Evolutionary conservation across 2,113 vertebrate genomes (phyloP), one percentile per base, ranked within the genome.

Genomic region (Oenanthe oenanthe): DNA sequence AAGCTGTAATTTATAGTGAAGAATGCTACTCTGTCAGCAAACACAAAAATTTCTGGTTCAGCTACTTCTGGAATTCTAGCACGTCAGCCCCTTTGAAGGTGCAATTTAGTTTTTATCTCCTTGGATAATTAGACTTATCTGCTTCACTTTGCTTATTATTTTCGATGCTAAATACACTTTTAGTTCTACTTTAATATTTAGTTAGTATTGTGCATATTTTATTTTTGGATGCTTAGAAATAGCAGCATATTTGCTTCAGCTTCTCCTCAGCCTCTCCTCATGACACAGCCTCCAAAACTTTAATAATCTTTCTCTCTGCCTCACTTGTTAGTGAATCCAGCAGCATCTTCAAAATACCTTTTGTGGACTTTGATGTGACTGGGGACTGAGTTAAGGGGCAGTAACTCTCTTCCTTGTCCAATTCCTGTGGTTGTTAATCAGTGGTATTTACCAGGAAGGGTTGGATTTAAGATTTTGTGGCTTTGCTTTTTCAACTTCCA

Each of bases 241-340:
- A 62, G 40, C n/a, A 82, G 15, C 19, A 17, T 22, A 8, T 29
- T 17, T 60, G 12, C 43, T 71, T 87, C 45, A 86, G 20, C 50
- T 28, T 51, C 50, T 51, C 50, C 73, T 90, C 56, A 53, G 70
- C 32, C 25, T 72, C 31, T 76, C 57, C 25, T 81, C 56, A 8
- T 2, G 9, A 56, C 15, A 25, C 0, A 1, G 3, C 7, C 8
- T 70, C 28, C 50, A 48, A 77, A 70, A 29, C n/a, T 6, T 17
- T 13, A 19, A 29, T 36, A 2, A 1, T 20, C 22, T 54, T 71
- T 68, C 38, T 43, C 16, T 63, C 43, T 12, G 17, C n/a, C 22
- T 26, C 61, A 31, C 84, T 75, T 60, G 58, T 63, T 56, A 48
- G 32, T 51, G 40, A 65, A 38, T 16, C 29, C 42, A 57, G 31